Percentiles rank a stretch among this genome's conserved stretches.
phyloP scores from a whole-genome alignment of 2,888 invertebrate genomes.

The Ashinkailepas kermadecensis region DNA sequence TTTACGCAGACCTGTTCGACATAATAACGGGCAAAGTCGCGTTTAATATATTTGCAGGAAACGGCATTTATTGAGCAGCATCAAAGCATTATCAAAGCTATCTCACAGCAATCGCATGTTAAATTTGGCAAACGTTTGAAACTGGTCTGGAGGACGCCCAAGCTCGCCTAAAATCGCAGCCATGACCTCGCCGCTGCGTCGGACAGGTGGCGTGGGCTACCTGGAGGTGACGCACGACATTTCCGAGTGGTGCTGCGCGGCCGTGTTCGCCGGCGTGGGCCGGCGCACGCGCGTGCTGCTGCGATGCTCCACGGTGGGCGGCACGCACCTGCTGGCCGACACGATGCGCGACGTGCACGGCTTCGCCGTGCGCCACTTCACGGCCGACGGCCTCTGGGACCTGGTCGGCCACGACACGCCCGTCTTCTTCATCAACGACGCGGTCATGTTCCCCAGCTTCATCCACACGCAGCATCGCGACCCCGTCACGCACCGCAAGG shows the following conservation, averaged over 20 bases:
- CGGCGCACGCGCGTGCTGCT: conserved; percentile 71
- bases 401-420: conserved; percentile 63
- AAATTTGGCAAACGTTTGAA: no score
- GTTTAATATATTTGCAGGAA: no score
- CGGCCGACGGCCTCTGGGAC: conserved; percentile 89
- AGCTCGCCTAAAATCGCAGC: no score
- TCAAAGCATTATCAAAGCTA: no score
- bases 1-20: no score
- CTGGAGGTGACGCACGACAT: conserved; percentile 85
- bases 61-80: no score
- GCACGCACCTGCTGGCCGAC: conserved; percentile 85
- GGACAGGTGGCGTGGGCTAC: conserved; percentile 65
- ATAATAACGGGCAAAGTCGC: no score
- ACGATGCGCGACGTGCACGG: conserved; percentile 85
- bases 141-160: no score
- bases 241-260: conserved; percentile 66
- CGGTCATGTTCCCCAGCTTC: conserved; percentile 83
- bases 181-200: conserved; percentile 4
- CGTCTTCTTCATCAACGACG: conserved; percentile 57
- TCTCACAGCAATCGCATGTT: no score
- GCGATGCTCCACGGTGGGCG: conserved; percentile 77
- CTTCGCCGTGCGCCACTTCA: conserved; percentile 69
- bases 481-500: conserved; percentile 79
- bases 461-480: conserved; percentile 96
- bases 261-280: conserved; percentile 65